Evolutionary conservation across 2,797 vertebrate genomes (phyloP).

Genomic region (Muscicapa striata): DNA sequence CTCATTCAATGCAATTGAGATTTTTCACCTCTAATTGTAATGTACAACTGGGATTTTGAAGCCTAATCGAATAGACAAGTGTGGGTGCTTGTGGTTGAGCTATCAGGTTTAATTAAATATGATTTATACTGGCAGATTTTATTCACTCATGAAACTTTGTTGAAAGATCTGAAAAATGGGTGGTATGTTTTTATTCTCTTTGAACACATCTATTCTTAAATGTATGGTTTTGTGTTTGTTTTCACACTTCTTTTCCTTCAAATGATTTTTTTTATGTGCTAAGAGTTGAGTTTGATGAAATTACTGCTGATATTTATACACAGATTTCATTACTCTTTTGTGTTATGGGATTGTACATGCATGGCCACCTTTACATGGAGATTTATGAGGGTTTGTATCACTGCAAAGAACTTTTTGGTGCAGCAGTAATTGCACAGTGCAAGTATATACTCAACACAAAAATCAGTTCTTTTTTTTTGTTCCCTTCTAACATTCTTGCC

Average conservation of each 20-base stretch:
- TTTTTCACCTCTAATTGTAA: not conserved
- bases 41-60: not conserved
- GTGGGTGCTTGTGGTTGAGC: not conserved
- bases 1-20: not conserved
- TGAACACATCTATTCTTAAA: not conserved
- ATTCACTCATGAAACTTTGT: not conserved
- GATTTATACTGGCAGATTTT: not conserved
- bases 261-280: not conserved
- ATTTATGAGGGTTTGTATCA: not conserved
- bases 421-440: not conserved
- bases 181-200: not conserved
- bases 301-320: not conserved
- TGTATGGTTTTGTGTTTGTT: not conserved
- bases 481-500: not conserved
- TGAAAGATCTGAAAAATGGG: not conserved
- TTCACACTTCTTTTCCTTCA: not conserved
- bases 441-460: not conserved
- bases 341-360: not conserved
- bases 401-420: not conserved
- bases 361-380: not conserved
- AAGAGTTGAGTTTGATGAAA: not conserved
- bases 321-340: not conserved
- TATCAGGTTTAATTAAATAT: not conserved
- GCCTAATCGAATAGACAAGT: not conserved
- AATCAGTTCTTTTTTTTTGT: fast-evolving